Base-by-base conservation (phyloP, 2,113 vertebrate genomes). In the Neodontobutis hainanensis region DNA sequence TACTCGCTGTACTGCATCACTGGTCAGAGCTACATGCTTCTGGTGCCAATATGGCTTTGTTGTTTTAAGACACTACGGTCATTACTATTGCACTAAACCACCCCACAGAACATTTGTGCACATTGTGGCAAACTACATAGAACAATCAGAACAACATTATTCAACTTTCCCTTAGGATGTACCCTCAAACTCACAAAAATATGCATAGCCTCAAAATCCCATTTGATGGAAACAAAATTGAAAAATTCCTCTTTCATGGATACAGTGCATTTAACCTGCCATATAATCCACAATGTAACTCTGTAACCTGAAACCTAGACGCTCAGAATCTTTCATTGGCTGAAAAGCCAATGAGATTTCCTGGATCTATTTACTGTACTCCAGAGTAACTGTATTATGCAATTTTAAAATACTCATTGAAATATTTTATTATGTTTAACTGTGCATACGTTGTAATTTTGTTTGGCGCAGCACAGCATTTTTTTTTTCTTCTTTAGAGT, bases 401-500 rank as follows among this genome's bases (percentile, higher is more conserved):
- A 38, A 55, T 36, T 38, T 55, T 8, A 15, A 55, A 36, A 6
- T 55, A 9, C 32, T 38, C 12, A 14, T 35, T 5, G 5, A 27
- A 5, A 11, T 34, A 14, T 49, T n/a, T 55, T 36, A 55, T 55
- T 6, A 38, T 15, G 36, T 38, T 55, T 34, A 27, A 27, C 27
- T 52, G 11, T n/a, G 5, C 7, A 40, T 51, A 38, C 34, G 36
- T 34, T 38, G 14, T 75, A 80, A 87, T 88, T 88, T 89, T 92
- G 84, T 92, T 87, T 62, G 49, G 88, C 85, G 94, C 92, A 95
- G 94, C 92, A 87, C 90, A 75, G 57, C 75, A 86, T 73, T 77
- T 77, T n/a, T n/a, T n/a, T 40, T 93, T 89, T 90, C 90, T 94
- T 92, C 90, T 81, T 88, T 88, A 84, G 89, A 94, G 92, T 91